Conservation (phyloP, 37 sponge, comb jelly and placozoan genomes). For the Ianthella basta region DNA sequence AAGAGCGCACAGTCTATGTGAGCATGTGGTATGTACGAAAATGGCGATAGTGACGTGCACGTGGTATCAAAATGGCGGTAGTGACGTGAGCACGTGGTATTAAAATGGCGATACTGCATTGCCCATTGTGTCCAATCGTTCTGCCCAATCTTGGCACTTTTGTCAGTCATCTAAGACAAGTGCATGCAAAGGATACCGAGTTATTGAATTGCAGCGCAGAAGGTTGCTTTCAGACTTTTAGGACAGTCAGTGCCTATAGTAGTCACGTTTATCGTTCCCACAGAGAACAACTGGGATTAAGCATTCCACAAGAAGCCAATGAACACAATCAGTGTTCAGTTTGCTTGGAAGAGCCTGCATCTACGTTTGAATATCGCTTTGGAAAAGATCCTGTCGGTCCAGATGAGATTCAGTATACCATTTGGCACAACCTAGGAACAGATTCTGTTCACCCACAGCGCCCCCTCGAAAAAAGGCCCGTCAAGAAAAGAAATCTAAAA, state of each 20-base stretch:
- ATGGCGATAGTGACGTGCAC: too few relatives aligned
- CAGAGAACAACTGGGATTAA: background rate
- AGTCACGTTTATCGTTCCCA: background rate
- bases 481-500: too few relatives aligned
- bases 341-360: background rate
- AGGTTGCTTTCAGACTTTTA: background rate
- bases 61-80: too few relatives aligned
- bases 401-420: background rate
- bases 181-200: background rate
- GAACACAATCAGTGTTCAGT: background rate
- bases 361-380: background rate
- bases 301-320: too few relatives aligned
- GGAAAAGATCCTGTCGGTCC: background rate
- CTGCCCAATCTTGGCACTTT: background rate
- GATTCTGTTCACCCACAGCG: background rate
- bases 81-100: too few relatives aligned
- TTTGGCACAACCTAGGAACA: background rate
- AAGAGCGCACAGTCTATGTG: background rate
- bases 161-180: slow-evolving; percentile 1
- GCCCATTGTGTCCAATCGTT: background rate
- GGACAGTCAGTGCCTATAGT: background rate
- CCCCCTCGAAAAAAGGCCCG: too few relatives aligned
- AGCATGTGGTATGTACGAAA: background rate
- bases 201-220: background rate
- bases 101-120: background rate